Conservation (phyloP, 2,113 vertebrate genomes). For the Notiomystis cincta region DNA sequence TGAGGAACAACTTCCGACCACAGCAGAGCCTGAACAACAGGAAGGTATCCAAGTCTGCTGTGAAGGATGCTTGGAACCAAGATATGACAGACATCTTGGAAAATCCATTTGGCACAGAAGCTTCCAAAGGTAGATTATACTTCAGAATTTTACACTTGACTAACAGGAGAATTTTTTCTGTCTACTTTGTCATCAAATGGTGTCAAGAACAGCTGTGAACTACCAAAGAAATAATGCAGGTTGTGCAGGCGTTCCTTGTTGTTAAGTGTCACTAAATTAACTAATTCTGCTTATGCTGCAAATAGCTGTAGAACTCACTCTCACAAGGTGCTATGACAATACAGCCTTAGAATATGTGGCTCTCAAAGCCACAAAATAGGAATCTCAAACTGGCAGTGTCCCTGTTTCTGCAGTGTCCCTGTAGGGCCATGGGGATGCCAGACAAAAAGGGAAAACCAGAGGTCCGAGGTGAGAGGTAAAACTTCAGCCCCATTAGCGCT, state of each 20-base stretch:
- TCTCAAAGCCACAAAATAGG: not conserved
- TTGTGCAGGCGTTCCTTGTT: not conserved
- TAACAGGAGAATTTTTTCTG: not conserved
- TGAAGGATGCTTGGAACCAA: slow-evolving; percentile 90
- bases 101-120: slow-evolving; percentile 84
- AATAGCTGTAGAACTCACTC: not conserved
- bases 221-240: not conserved
- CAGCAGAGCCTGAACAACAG: slow-evolving; percentile 85
- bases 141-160: not conserved
- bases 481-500: not conserved
- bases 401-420: not conserved
- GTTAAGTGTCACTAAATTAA: not conserved
- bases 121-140: slow-evolving; percentile 86
- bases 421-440: not conserved
- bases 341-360: not conserved
- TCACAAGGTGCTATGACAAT: not conserved
- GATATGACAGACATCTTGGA: slow-evolving; percentile 82
- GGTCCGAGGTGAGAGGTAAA: not conserved
- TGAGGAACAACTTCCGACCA: slow-evolving; percentile 94
- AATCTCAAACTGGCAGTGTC: not conserved
- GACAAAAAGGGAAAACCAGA: not conserved
- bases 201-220: not conserved
- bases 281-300: not conserved
- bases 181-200: not conserved
- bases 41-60: slow-evolving; percentile 87